Evolutionary conservation across 2,888 invertebrate species (phyloP).

Genomic region (Morpho helenor): DNA sequence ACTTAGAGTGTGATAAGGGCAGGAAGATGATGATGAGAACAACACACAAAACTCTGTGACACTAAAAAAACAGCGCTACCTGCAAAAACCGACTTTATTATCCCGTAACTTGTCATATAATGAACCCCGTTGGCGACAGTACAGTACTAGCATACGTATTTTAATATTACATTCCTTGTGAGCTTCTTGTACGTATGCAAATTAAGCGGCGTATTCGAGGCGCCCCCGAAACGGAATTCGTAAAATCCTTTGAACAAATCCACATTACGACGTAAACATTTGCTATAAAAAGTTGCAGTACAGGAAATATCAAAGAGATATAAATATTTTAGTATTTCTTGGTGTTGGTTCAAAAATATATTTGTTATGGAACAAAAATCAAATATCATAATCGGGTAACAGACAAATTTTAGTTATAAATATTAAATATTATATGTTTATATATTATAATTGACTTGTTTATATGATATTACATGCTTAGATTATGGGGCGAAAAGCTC

Average conservation of each 20-base stretch:
- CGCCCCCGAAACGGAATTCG: conserved; percentile 25
- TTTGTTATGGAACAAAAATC: too few species aligned
- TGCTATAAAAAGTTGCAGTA: conserved; percentile 11
- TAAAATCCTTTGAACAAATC: conserved; percentile 27
- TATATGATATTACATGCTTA: too few species aligned
- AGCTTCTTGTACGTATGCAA: conserved; percentile 29
- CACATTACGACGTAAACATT: conserved; percentile 19
- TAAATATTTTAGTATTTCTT: background rate
- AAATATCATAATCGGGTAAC: too few species aligned
- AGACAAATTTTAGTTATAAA: too few species aligned
- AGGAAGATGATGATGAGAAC: conserved; percentile 8
- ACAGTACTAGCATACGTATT: conserved; percentile 24
- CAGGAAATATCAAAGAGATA: background rate
- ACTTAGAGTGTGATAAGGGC: too few species aligned
- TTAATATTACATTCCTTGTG: conserved; percentile 30
- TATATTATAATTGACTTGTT: too few species aligned
- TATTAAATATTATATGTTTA: too few species aligned
- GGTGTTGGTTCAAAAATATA: too few species aligned
- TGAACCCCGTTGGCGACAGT: conserved; percentile 25
- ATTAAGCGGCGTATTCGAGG: conserved; percentile 27
- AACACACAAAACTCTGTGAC: conserved; percentile 20
- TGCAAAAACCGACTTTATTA: conserved; percentile 25
- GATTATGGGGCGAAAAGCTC: too few species aligned
- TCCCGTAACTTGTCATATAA: conserved; percentile 24
- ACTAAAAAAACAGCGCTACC: conserved; percentile 18